A percentile compares a stretch with the other conserved stretches of the same genome.
Conservation (phyloP, 2,888 invertebrate genomes). For the Apodemia duryi region DNA sequence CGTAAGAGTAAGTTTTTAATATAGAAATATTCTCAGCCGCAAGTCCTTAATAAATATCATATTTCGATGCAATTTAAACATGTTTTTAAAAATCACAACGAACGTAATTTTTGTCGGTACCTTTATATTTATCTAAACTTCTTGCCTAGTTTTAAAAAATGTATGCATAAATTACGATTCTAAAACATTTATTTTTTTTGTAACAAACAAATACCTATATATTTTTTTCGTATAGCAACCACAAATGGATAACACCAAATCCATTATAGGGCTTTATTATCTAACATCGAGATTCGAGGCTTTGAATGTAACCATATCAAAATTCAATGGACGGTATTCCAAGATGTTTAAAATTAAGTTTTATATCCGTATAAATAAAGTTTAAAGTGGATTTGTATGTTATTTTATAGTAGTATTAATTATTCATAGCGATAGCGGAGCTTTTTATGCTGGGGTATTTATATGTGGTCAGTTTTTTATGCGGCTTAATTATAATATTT, state of each 20-base stretch:
- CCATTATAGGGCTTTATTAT: conserved; percentile 72
- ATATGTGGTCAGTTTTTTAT: conserved; percentile 56
- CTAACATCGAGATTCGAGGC: conserved; percentile 53
- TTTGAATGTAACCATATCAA: conserved; percentile 55
- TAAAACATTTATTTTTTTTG: neutral
- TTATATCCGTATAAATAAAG: conserved; percentile 44
- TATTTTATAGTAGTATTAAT: conserved; percentile 43
- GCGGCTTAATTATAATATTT: conserved; percentile 28
- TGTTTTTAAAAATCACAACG: too few species aligned
- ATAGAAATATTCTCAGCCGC: too few species aligned
- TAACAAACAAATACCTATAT: conserved; percentile 17
- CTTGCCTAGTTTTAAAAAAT: neutral
- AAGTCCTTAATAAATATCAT: too few species aligned
- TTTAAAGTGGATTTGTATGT: conserved; percentile 38
- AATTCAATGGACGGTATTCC: conserved; percentile 34
- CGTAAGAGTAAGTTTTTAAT: too few species aligned
- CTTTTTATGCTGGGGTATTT: conserved; percentile 57
- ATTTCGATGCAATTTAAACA: too few species aligned
- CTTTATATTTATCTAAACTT: neutral
- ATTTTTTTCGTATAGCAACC: conserved; percentile 36
- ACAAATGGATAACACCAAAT: conserved; percentile 56
- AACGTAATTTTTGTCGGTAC: too few species aligned
- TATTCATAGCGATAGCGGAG: conserved; percentile 57
- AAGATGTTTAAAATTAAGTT: conserved; percentile 43
- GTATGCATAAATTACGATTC: neutral